Base-by-base conservation (phyloP, 2,797 vertebrate species). In the Alca torda region DNA sequence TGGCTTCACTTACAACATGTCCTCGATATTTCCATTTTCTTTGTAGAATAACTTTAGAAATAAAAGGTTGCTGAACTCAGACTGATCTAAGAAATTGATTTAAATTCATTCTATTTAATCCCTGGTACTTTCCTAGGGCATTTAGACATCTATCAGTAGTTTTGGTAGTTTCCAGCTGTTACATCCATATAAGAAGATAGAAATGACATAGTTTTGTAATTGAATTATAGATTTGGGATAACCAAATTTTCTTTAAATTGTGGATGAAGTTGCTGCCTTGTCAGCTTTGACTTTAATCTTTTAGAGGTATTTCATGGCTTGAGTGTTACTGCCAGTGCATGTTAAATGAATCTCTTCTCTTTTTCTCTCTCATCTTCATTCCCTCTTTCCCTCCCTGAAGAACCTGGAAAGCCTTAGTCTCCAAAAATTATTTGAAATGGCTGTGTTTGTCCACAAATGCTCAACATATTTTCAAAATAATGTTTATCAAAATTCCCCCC, bases 31-130 rank as follows among this genome's bases (percentile, higher is more conserved):
- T 96, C 48, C 43, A 51, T 94, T 92, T 89, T 82, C 67, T 79
- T 81, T 67, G 45, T 69, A 70, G 39, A 82, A 82, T 79, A 89
- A 35, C 63, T 94, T 89, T 20, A 80, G 75, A 85, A 93, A 75
- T 50, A 68, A 96, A 94, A 93, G 78, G 56, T 93, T 91, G 23
- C n/a, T 92, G 87, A 94, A 93, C 93, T 91, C 67, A 82, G 65
- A 37, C 60, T 89, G 53, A 91, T 87, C 81, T 93, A 92, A 83
- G 75, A 85, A 92, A 83, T 85, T 89, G 37, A 77, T 95, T 96
- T 93, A 89, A 93, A 89, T 87, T 92, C 23, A 85, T 96, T 81
- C 72, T 24, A 39, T 85, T 94, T 95, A 94, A 96, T 94, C 81
- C 75, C 68, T 68, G 10, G 33, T 92, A 91, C 64, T 95, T 93